Percentiles rank a stretch among this genome's conserved stretches.
phyloP scores from a whole-genome alignment of 37 sponge, comb jelly and placozoan species.

The Axinella damicornis region DNA sequence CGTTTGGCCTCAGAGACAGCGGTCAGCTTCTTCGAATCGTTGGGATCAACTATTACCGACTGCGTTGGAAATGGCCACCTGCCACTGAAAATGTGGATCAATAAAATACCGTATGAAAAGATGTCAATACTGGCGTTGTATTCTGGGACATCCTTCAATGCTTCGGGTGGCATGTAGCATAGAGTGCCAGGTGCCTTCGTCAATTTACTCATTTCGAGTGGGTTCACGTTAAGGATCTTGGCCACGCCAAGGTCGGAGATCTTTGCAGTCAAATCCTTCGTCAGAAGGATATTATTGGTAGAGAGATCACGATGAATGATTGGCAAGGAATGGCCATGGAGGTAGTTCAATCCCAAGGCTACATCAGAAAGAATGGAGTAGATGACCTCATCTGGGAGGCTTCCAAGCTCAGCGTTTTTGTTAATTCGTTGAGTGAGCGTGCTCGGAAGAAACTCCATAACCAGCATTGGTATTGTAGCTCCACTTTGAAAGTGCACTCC shows the following conservation, averaged over 20 bases:
- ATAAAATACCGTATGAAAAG: slow-evolving; percentile 52
- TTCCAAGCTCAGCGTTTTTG: neutral
- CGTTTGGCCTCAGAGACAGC: slow-evolving; percentile 2
- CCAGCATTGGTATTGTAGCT: too few species aligned
- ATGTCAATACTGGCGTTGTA: slow-evolving; percentile 31
- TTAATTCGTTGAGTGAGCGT: too few species aligned
- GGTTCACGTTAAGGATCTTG: slow-evolving; percentile 25
- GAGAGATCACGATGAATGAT: slow-evolving; percentile 56
- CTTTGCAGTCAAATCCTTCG: slow-evolving; percentile 27
- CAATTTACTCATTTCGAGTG: neutral
- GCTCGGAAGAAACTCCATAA: too few species aligned
- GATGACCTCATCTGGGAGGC: too few species aligned
- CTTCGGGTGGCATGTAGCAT: too few species aligned
- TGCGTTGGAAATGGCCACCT: slow-evolving; percentile 28
- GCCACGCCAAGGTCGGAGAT: slow-evolving; percentile 47
- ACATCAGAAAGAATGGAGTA: too few species aligned
- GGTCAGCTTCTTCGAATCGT: neutral
- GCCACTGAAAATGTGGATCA: slow-evolving; percentile 34
- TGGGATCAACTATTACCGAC: neutral
- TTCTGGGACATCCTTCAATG: neutral
- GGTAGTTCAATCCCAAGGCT: neutral
- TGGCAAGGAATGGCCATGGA: slow-evolving; percentile 25
- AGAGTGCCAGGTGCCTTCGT: slow-evolving; percentile 33
- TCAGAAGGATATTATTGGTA: slow-evolving; percentile 48
- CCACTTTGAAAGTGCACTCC: too few species aligned